Evolutionary conservation across 1,140 invertebrate genomes (phyloP), one percentile per base, ranked within the genome.

Genomic region (Akabosia matsudoensis): DNA sequence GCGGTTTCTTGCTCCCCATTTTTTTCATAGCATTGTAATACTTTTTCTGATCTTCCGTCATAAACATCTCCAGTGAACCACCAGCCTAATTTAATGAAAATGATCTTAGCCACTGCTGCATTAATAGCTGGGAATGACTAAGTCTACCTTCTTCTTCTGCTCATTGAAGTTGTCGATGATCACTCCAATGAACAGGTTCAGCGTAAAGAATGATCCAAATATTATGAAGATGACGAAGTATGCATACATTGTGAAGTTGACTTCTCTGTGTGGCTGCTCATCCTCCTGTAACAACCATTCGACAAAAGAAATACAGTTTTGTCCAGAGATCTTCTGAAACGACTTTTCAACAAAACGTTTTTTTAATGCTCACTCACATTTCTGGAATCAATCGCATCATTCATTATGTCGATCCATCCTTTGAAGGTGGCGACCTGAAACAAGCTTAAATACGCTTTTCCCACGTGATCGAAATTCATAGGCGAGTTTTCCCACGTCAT

Each of bases 11-110:
- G 45, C 93, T 96, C 80, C 95, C 94, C 95, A 99, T 98, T 87
- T 98, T 97, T 87, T 99, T 99, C 97, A 99, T 99, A 74, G 97
- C 97, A 86, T 97, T 97, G 88, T 98, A 99, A 87, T 99, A 99
- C 88, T 98, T 99, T 89, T 98, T 99, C 87, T 99, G 97, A 88
- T 98, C 96, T 86, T 99, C 97, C 80, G 97, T 98, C 97, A 99
- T 98, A 88, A 99, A 98, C 95, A 98, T 97, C 86, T 98, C 97
- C 67, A 99, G 88, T 79, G 96, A 98, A 81, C 96, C 97, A 83
- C 97, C 97, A 83, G 94, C 93, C 85, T 88, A 83, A n/a, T n/a
- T 82, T 84, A 74, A 83, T 24, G 76, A 28, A 81, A 33, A 73
- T 71, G 64, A n/a, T 31, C 4, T n/a, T 33, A 74, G 2, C 4